Base-by-base conservation (phyloP, 2,113 vertebrate genomes). In the Neogale vison region DNA sequence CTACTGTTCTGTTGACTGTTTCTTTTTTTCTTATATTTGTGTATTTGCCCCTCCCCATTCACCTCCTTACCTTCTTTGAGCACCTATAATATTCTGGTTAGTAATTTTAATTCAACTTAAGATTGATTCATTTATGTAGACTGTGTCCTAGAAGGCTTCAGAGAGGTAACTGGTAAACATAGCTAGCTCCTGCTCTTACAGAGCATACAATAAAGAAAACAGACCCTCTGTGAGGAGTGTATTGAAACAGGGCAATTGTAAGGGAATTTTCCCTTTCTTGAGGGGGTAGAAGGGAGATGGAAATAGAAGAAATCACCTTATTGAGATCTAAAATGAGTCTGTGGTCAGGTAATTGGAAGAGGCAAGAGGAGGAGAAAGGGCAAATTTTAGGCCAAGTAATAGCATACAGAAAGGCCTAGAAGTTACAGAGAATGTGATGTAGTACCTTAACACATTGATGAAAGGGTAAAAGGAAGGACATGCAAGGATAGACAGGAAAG, bases 11-110 rank as follows among this genome's bases (percentile, higher is more conserved):
- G 26, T 95, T 9, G 92, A 77, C 23, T 42, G 61, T 50, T 83
- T 65, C 42, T 97, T 88, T 95, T 55, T 31, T 21, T 89, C 36
- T 88, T 86, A n/a, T 7, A 67, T 87, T 72, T 94, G 36, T 82
- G 31, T 7, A 67, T 87, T 72, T 94, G 36, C 3, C 23, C 26
- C 50, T 91, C 31, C 20, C 83, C 61, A 77, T 65, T 76, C 42
- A 93, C 67, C 50, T 95, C 55, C 59, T 82, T 55, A 26, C 36
- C n/a, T 34, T 85, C 36, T 88, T 57, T 39, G 47, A 67, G 52
- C 10, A 80, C 7, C 26, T 34, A 72, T n/a, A 90, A 87, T 90
- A 95, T 77, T 83, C 79, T 79, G 47, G n/a, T 59, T 52, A 39
- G 21, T 42, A 84, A 65, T 59, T 93, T 88, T 74, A 95, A 69